These are phyloP conservation scores for Meta bourneti DNA, from an alignment of 2,888 invertebrate genomes.

Conservation along the genomic window DNA sequence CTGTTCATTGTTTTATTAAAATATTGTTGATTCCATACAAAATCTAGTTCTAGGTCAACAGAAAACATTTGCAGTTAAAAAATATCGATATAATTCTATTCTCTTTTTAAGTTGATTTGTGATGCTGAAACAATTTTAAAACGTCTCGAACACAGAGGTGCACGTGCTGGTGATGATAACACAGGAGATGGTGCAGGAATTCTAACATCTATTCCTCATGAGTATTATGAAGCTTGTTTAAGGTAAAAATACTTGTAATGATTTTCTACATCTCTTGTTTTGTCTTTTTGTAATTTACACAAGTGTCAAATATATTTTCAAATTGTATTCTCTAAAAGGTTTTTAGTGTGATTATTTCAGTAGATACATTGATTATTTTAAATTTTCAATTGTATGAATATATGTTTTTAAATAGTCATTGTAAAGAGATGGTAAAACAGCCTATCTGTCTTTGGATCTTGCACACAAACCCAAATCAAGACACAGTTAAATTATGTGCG, in stretches of 20 bases:
- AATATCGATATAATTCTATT: background rate
- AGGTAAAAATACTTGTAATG: conserved; percentile 83
- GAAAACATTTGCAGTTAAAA: background rate
- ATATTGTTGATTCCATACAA: background rate
- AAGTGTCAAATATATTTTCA: background rate
- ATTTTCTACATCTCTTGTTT: background rate
- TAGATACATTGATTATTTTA: too few species aligned
- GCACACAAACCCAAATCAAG: too few species aligned
- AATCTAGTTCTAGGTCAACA: background rate
- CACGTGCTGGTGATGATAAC: conserved; percentile 99
- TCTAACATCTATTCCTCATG: conserved; percentile 96
- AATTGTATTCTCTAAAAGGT: too few species aligned
- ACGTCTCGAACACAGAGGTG: conserved; percentile 99
- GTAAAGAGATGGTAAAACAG: too few species aligned
- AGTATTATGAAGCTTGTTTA: conserved; percentile 91
- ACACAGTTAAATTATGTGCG: too few species aligned
- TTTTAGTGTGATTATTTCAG: too few species aligned
- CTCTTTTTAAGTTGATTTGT: conserved; percentile 88
- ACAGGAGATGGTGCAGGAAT: conserved; percentile 99
- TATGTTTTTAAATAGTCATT: too few species aligned
- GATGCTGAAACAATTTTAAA: conserved; percentile 97
- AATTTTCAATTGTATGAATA: too few species aligned
- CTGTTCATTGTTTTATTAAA: background rate
- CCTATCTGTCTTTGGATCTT: too few species aligned
- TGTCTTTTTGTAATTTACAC: background rate